A percentile compares a stretch with the other conserved stretches of the same genome.
Evolutionary conservation across 2,797 vertebrate species (phyloP).

Genomic region (Notamacropus eugenii): DNA sequence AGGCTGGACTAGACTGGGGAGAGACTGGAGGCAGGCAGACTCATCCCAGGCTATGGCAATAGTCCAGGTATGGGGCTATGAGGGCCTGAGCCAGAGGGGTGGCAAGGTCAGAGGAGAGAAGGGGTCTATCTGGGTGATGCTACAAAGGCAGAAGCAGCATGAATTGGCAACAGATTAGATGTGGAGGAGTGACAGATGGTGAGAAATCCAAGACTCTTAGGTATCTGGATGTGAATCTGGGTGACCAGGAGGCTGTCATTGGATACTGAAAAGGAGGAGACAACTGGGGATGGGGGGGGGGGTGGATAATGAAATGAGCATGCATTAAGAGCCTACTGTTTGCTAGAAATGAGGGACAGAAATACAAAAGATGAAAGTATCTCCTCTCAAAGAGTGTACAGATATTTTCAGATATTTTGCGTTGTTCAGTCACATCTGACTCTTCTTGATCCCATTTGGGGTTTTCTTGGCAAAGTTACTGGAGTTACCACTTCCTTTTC

Average conservation of each 20-base stretch:
- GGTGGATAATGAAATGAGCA: too few species aligned
- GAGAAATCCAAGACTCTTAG: not conserved
- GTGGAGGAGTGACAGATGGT: not conserved
- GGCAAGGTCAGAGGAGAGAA: not conserved
- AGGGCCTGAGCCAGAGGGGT: not conserved
- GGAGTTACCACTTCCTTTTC: too few species aligned
- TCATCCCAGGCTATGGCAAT: not conserved
- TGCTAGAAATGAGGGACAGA: not conserved
- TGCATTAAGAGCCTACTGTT: not conserved
- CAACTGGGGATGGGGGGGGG: not conserved
- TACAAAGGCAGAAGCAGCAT: not conserved
- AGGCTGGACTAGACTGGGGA: not conserved
- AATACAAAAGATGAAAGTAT: not conserved
- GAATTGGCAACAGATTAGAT: not conserved
- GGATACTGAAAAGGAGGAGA: not conserved
- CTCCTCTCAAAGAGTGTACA: not conserved
- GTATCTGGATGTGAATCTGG: not conserved
- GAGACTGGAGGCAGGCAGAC: not conserved
- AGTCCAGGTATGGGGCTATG: not conserved
- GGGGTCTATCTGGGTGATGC: not conserved
- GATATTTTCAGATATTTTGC: not conserved
- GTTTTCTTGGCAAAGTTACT: too few species aligned
- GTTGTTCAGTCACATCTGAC: too few species aligned
- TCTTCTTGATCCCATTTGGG: too few species aligned
- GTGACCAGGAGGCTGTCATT: not conserved